Conservation (phyloP, 2,113 vertebrate species). For the Oreocharis arfaki region DNA sequence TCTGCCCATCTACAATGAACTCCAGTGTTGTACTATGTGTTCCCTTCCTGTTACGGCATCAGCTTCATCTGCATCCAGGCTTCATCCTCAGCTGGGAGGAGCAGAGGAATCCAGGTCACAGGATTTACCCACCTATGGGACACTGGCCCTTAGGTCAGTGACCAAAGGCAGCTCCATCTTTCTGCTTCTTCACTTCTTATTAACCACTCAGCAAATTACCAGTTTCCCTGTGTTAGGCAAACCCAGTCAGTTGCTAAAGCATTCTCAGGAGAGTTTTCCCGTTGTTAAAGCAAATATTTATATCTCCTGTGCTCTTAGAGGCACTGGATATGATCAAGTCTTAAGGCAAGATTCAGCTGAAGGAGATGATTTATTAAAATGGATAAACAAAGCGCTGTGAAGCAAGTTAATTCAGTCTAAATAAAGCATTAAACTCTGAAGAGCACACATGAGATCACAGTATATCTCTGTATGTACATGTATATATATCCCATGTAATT, state of each 20-base stretch:
- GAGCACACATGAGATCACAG: neutral
- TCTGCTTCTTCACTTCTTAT: neutral
- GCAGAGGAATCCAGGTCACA: neutral
- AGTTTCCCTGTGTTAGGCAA: neutral
- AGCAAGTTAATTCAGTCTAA: conserved; percentile 40
- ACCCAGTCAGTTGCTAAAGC: neutral
- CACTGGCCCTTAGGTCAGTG: neutral
- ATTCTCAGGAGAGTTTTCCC: conserved; percentile 18
- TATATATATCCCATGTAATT: neutral
- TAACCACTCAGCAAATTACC: neutral
- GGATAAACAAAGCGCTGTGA: conserved; percentile 50
- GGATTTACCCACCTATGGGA: neutral
- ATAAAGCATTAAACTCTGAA: conserved; percentile 43
- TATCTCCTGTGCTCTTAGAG: conserved; percentile 14
- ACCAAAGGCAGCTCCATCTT: neutral
- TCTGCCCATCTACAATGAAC: neutral
- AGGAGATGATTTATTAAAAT: conserved; percentile 55
- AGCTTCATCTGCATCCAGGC: neutral
- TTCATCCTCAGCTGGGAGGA: neutral
- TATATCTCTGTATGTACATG: neutral
- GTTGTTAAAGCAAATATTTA: conserved; percentile 57
- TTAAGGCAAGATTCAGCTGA: conserved; percentile 34
- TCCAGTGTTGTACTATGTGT: rapidly evolving
- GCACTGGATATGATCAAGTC: conserved; percentile 48
- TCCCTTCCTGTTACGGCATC: neutral